Evolutionary conservation across 2,113 vertebrate genomes (phyloP).

Genomic region (Pitta sordida): DNA sequence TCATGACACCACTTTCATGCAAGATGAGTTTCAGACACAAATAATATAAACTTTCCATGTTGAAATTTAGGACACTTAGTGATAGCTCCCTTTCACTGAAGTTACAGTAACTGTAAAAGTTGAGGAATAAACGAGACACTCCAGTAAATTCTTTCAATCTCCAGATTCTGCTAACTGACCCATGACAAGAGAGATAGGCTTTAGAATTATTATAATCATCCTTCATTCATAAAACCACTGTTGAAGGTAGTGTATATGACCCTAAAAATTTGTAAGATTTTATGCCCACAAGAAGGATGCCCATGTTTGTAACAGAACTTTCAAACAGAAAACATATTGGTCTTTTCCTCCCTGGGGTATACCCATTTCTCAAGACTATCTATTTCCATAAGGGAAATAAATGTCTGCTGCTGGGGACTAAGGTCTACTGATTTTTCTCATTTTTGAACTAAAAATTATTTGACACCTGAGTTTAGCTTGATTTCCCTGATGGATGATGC

Average conservation of each 20-base stretch:
- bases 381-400: conserved; percentile 6
- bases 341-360: background rate
- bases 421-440: background rate
- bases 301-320: background rate
- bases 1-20: background rate
- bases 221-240: conserved; percentile 1
- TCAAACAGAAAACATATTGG: background rate
- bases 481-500: conserved; percentile 26
- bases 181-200: background rate
- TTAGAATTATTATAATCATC: background rate
- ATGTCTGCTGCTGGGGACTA: background rate
- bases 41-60: background rate
- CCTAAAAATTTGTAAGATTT: background rate
- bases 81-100: background rate
- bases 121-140: background rate
- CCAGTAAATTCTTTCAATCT: background rate
- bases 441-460: background rate
- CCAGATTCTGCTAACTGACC: background rate
- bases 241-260: background rate
- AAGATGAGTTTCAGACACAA: background rate
- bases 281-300: background rate
- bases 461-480: background rate
- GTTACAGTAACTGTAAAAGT: background rate
- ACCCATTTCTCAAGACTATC: conserved; percentile 28
- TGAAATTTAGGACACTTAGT: background rate